Base-by-base conservation (phyloP, 2,113 vertebrate genomes). In the Shinisaurus crocodilurus region DNA sequence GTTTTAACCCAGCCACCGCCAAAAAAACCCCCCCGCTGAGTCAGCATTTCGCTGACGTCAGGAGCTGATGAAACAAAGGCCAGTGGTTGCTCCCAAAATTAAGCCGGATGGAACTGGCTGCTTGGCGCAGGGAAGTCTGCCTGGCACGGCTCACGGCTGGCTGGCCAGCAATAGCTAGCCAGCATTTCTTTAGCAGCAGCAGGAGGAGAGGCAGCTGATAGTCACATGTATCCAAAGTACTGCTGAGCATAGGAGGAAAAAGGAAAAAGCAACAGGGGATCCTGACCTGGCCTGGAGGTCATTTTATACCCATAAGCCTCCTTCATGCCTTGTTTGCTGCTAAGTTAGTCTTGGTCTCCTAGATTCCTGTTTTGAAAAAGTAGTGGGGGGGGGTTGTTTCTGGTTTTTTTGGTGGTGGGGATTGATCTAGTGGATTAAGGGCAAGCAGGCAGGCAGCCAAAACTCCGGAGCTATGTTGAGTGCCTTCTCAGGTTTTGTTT, bases 41-140 rank as follows among this genome's bases (percentile, higher is more conserved):
- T 91, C 90, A 91, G 86, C 72, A 3, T 69, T 50, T 12, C 1
- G 3, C 80, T 80, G 86, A 91, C 74, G 74, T 91, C 90, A 91
- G 6, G 40, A 40, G 23, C 86, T 91, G 86, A 91, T 91, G 90
- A 80, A 91, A 91, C 82, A 32, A 77, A 27, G 74, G 10, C 48
- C 86, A 43, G 63, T 2, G 63, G 29, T 91, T 88, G 74, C 90
- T 25, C 48, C 1, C 32, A 67, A 81, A 37, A 2, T 0, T 10
- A 6, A 85, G 82, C 90, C 50, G 37, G 90, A 12, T 72, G 5
- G 25, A 80, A 91, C 90, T 40, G 90, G 90, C 74, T 85, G 6
- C 29, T 34, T 32, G 69, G 67, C 5, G 25, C 40, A 45, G 72
- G n/a, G 2, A 72, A 43, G 13, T 34, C 65, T 27, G 32, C 12